A percentile compares a stretch with the other conserved stretches of the same genome.
Evolutionary conservation across 2,888 invertebrate genomes (phyloP).

Genomic region (Hyposoter dolosus): DNA sequence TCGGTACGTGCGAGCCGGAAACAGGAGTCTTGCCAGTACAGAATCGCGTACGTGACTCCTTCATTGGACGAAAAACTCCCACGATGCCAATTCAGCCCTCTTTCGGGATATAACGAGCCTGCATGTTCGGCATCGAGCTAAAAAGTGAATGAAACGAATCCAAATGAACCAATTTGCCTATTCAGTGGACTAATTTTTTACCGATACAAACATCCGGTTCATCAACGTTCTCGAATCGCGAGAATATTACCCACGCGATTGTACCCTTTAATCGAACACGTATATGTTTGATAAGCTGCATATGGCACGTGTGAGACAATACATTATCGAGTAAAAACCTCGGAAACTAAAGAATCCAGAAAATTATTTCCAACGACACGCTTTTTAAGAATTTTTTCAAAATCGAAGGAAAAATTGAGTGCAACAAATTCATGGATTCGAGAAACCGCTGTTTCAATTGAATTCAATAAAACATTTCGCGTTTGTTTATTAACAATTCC

Average conservation of each 20-base stretch:
- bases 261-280: background rate
- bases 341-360: background rate
- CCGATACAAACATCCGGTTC: conserved; percentile 5
- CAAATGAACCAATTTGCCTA: conserved; percentile 31
- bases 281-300: background rate
- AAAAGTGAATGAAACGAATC: conserved; percentile 47
- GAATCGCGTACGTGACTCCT: conserved; percentile 62
- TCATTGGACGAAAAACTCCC: conserved; percentile 28
- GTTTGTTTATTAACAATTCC: background rate
- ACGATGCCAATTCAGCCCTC: conserved; percentile 25
- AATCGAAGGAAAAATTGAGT: background rate
- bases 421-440: background rate
- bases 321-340: background rate
- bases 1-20: conserved; percentile 53
- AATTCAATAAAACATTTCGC: background rate
- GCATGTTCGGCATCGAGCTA: conserved; percentile 38
- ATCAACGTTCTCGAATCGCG: background rate
- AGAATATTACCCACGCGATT: conserved; percentile 4
- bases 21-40: conserved; percentile 40
- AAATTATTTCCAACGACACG: background rate
- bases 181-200: conserved; percentile 16
- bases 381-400: background rate
- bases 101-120: conserved; percentile 40
- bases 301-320: conserved; percentile 14
- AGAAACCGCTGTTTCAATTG: background rate